phyloP scores from a whole-genome alignment of 2,113 vertebrate genomes.

The Nematolebias whitei region DNA sequence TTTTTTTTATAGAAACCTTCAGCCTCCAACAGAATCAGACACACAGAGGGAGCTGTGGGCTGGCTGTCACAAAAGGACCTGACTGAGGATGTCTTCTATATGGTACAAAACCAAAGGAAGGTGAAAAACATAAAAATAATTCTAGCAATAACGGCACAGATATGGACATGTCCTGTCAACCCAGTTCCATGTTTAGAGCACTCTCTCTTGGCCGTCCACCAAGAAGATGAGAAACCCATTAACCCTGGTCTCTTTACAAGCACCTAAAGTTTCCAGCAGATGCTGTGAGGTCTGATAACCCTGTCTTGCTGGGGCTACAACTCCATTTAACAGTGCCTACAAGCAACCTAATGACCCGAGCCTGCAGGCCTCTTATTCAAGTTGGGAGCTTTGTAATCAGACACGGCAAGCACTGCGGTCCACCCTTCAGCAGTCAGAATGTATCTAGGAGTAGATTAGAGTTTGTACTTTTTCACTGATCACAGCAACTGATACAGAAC shows the following conservation, averaged over 20 bases:
- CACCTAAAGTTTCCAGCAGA: conserved; percentile 12
- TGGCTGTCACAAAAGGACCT: neutral
- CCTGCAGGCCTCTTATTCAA: conserved; percentile 18
- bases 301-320: conserved; percentile 24
- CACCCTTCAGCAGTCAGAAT: conserved; percentile 17
- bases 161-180: neutral
- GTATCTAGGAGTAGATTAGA: conserved; percentile 31
- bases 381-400: conserved; percentile 41
- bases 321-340: conserved; percentile 49
- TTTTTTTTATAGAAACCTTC: neutral
- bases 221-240: conserved; percentile 43
- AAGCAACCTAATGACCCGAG: conserved; percentile 42
- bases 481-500: conserved; percentile 35
- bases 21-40: neutral
- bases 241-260: conserved; percentile 39
- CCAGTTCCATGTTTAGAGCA: neutral
- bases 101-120: neutral
- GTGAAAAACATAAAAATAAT: neutral
- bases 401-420: conserved; percentile 9
- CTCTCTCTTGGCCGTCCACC: neutral
- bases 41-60: neutral
- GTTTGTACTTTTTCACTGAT: conserved; percentile 38
- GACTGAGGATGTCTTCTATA: neutral
- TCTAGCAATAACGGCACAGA: too few relatives aligned
- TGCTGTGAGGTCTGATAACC: conserved; percentile 48